phyloP scores from a whole-genome alignment of 2,888 invertebrate species.

The Pterostichus madidus region DNA sequence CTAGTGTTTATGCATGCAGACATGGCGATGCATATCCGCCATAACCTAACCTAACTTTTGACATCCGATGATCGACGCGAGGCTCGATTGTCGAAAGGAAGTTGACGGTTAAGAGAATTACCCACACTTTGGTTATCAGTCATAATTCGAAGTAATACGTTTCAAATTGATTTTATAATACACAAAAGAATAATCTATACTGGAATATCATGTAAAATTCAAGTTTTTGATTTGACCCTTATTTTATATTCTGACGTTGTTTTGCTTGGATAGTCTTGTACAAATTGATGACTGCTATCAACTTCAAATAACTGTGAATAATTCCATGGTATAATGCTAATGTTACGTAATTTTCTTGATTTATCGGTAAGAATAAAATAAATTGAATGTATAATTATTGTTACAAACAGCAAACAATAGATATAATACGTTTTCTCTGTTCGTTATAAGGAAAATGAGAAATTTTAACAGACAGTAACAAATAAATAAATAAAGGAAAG shows the following conservation, averaged over 20 bases:
- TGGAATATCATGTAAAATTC: conserved; percentile 12
- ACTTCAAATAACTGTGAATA: too few relatives aligned
- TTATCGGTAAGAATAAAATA: too few relatives aligned
- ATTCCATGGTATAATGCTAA: too few relatives aligned
- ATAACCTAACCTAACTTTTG: conserved; percentile 43
- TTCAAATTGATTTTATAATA: conserved; percentile 34
- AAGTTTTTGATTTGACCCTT: not conserved
- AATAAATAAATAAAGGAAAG: too few relatives aligned
- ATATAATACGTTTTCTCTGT: too few relatives aligned
- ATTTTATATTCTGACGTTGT: not conserved
- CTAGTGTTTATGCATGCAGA: conserved; percentile 29
- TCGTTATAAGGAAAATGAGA: too few relatives aligned
- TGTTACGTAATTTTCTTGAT: too few relatives aligned
- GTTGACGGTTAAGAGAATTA: conserved; percentile 17
- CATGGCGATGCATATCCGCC: conserved; percentile 40
- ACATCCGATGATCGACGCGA: conserved; percentile 37
- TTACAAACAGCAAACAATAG: too few relatives aligned
- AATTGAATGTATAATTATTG: too few relatives aligned
- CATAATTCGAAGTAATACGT: conserved; percentile 43
- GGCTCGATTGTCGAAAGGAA: conserved; percentile 21
- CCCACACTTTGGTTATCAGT: conserved; percentile 18
- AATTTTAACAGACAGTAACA: too few relatives aligned
- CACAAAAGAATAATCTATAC: conserved; percentile 33
- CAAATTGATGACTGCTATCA: too few relatives aligned
- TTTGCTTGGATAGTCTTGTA: not conserved